Evolutionary conservation across 2,113 vertebrate genomes (phyloP).

Genomic region (Hippopotamus amphibius): DNA sequence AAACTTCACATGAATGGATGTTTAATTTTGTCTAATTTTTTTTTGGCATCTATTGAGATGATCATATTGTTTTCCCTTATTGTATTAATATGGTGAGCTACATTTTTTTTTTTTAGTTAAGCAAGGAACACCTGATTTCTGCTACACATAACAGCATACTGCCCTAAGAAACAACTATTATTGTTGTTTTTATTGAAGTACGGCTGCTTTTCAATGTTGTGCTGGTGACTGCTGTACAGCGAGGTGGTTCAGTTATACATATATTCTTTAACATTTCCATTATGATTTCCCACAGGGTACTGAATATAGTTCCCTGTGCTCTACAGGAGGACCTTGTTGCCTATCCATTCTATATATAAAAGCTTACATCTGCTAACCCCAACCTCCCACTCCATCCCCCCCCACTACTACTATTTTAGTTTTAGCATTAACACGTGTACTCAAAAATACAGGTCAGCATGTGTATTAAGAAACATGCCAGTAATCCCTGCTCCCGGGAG

Average conservation of each 20-base stretch:
- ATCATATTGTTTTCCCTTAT: background rate
- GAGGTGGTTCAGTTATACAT: no score
- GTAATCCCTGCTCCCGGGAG: background rate
- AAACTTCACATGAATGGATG: background rate
- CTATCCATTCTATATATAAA: no score
- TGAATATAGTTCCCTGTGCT: no score
- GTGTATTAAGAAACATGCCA: background rate
- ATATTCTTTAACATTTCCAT: no score
- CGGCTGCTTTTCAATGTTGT: background rate
- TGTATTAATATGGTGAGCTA: background rate
- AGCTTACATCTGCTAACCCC: background rate
- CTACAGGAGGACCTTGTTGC: no score
- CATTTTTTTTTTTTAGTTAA: background rate
- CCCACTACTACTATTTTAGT: background rate
- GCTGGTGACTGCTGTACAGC: background rate
- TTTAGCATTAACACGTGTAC: rapidly evolving
- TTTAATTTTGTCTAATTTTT: background rate
- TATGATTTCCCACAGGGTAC: no score
- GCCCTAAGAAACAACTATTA: background rate
- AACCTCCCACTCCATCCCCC: background rate
- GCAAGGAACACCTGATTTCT: background rate
- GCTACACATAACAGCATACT: background rate
- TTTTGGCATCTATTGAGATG: background rate
- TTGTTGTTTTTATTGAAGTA: background rate
- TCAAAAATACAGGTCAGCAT: no score